Evolutionary conservation across 2,113 vertebrate species (phyloP), one percentile per base, ranked within the genome.

Genomic region (Zapus hudsonius): DNA sequence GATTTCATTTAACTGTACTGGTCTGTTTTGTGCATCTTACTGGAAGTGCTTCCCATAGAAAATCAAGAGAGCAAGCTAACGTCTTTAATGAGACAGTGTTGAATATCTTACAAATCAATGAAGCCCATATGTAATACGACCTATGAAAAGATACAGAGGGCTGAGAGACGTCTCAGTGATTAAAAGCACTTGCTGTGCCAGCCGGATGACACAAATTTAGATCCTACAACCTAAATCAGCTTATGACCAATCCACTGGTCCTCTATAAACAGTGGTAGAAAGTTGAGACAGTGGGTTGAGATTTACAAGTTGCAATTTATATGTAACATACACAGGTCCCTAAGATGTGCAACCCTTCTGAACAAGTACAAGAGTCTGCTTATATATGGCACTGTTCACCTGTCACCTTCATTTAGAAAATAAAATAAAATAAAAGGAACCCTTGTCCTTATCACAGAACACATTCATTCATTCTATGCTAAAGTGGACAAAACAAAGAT

Each of bases 31-130:
- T 47, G 27, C 22, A 83, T 83, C 70, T 83, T 92, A 47, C 59
- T 95, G 57, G 1, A 89, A 72, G 52, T 57, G 11, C 64, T 80
- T 12, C 33, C 74, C 74, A 61, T 36, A 13, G 52, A 81, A 80
- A 57, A 70, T 69, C 10, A 40, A 69, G 27, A 78, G 44, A 70
- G 69, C 10, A 40, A 74, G 33, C 47, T 78, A 84, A 72, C 42
- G 9, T 61, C 42, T 66, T 64, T 74, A 83, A 66, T 75, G 40
- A 93, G 66, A 84, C 5, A 38, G 23, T 81, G 72, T 33, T 79
- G 69, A 84, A 81, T 90, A 44, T 78, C 92, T 94, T 91, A 64
- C 61, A 95, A 91, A 89, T 87, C n/a, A 80, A 69, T 91, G 63
- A 94, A 29, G 16, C 75, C 90, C 84, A 17, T 44, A 84, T 87